Evolutionary conservation across 2,888 invertebrate species (phyloP).

Genomic region (Eudasyphora cyanicolor): DNA sequence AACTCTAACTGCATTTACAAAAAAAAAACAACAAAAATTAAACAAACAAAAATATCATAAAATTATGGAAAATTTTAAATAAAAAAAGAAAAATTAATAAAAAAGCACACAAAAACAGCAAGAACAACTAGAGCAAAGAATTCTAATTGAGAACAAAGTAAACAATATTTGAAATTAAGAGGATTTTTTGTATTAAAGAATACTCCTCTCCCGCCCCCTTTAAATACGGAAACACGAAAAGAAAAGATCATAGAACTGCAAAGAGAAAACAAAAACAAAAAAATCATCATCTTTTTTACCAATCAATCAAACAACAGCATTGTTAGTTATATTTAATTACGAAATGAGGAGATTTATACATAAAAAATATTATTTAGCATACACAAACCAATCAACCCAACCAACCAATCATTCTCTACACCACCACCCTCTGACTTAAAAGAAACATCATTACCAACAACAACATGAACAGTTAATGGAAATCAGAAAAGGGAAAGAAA

Average conservation of each 20-base stretch:
- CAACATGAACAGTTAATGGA: slow-evolving; percentile 14
- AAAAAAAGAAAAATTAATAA: slow-evolving; percentile 64
- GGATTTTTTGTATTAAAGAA: slow-evolving; percentile 39
- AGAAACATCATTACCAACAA: not conserved
- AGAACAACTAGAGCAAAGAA: slow-evolving; percentile 54
- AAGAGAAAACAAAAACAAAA: slow-evolving; percentile 12
- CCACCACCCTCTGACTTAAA: slow-evolving; percentile 35
- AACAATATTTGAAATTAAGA: slow-evolving; percentile 56
- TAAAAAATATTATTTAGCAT: slow-evolving; percentile 27
- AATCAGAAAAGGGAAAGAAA: slow-evolving; percentile 26
- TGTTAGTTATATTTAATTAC: slow-evolving; percentile 56
- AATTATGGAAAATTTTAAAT: slow-evolving; percentile 45
- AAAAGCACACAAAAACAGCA: slow-evolving; percentile 53
- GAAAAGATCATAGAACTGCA: slow-evolving; percentile 1
- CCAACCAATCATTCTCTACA: slow-evolving; percentile 17
- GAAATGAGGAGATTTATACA: not conserved
- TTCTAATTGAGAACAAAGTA: slow-evolving; percentile 47
- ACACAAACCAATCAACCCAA: too few relatives aligned
- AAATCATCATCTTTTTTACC: slow-evolving; percentile 54
- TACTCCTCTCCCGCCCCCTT: slow-evolving; percentile 16
- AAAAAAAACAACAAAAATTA: slow-evolving; percentile 53
- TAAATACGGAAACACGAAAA: slow-evolving; percentile 8
- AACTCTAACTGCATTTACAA: slow-evolving; percentile 62
- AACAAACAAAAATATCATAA: slow-evolving; percentile 29
- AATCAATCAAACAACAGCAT: slow-evolving; percentile 43